These are phyloP conservation scores for Rhopalosiphum padi DNA, from an alignment of 1,140 invertebrate species.

Conservation along the genomic window DNA sequence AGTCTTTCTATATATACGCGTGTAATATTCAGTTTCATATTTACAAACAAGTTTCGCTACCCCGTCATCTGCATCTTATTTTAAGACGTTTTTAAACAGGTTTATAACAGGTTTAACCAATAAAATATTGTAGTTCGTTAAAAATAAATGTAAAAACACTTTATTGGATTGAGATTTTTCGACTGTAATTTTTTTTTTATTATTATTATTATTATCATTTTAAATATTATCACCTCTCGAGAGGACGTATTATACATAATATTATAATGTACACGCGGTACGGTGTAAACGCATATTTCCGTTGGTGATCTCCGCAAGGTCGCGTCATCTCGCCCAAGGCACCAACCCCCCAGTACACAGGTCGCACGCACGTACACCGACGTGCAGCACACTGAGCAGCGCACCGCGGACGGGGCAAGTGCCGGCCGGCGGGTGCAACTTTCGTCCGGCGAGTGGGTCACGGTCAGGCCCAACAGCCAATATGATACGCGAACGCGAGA, in stretches of 20 bases:
- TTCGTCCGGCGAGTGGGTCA: slow-evolving; percentile 51
- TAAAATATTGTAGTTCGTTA: not conserved
- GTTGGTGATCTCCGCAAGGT: not conserved
- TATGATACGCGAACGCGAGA: not conserved
- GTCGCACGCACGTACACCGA: too few species aligned
- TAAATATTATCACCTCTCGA: not conserved
- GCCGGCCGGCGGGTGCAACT: not conserved
- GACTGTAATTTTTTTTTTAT: not conserved
- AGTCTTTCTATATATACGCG: not conserved
- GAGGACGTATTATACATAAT: not conserved
- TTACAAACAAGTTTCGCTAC: not conserved
- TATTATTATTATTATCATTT: too few species aligned
- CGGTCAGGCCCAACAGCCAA: slow-evolving; percentile 19
- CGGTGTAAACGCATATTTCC: not conserved
- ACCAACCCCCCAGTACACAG: not conserved
- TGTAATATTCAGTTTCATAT: too few species aligned
- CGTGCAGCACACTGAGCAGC: too few species aligned
- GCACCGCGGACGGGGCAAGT: too few species aligned
- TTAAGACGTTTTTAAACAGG: not conserved
- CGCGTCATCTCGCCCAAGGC: not conserved
- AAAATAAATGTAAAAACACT: not conserved
- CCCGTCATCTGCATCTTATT: not conserved
- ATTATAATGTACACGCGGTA: not conserved
- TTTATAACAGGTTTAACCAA: not conserved
- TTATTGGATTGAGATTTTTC: not conserved